Evolutionary conservation across 2,113 vertebrate species (phyloP).

Genomic region (Amblyopsis rosae): DNA sequence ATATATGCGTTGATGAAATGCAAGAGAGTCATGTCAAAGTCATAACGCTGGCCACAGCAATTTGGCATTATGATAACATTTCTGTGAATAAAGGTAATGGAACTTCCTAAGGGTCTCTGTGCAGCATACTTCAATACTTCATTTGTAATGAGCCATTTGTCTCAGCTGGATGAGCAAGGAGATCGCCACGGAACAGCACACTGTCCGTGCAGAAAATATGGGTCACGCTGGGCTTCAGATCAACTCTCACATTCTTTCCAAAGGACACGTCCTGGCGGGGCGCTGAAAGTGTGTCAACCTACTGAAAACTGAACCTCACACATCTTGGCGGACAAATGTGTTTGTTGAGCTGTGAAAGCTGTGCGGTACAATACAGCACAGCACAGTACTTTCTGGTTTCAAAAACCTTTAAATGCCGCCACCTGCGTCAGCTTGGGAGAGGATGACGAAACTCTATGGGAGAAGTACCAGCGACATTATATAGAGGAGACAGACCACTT

Average conservation of each 20-base stretch:
- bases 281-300: slow-evolving; percentile 23
- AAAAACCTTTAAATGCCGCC: slow-evolving; percentile 18
- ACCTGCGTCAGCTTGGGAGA: slow-evolving; percentile 25
- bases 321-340: slow-evolving; percentile 11
- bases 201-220: not conserved
- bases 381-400: slow-evolving; percentile 18
- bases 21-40: slow-evolving; percentile 10
- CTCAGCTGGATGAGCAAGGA: not conserved
- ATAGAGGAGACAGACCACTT: too few relatives aligned
- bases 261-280: not conserved
- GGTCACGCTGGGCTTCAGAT: not conserved
- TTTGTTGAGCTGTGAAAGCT: slow-evolving; percentile 18
- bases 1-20: slow-evolving; percentile 9
- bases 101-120: not conserved
- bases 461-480: too few relatives aligned
- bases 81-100: slow-evolving; percentile 6
- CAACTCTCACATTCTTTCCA: not conserved
- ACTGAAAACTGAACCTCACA: not conserved
- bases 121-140: not conserved
- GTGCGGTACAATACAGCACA: slow-evolving; percentile 6
- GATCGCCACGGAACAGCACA: slow-evolving; percentile 2
- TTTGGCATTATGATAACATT: slow-evolving; percentile 11
- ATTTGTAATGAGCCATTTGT: not conserved
- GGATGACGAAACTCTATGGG: slow-evolving; percentile 4
- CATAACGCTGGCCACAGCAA: slow-evolving; percentile 1